Evolutionary conservation across 2,113 vertebrate species (phyloP).

Genomic region (Rynchops niger): DNA sequence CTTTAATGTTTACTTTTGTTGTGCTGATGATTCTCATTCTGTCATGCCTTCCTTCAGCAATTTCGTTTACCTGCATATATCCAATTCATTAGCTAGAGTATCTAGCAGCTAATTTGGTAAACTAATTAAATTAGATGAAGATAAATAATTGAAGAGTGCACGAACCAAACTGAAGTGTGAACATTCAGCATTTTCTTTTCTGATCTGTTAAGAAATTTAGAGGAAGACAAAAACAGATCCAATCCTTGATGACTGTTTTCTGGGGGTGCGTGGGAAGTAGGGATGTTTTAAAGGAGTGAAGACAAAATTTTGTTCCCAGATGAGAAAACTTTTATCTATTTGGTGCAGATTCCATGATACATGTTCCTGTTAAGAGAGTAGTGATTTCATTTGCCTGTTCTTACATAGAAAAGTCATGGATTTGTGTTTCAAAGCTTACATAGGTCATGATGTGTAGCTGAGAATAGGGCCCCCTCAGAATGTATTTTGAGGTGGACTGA

Average conservation of each 20-base stretch:
- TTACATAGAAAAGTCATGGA: neutral
- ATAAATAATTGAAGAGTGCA: neutral
- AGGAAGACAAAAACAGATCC: neutral
- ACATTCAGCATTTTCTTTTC: neutral
- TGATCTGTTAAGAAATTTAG: neutral
- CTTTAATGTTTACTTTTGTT: rapidly evolving
- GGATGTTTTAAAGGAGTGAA: neutral
- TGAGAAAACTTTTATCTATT: neutral
- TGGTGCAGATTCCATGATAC: neutral
- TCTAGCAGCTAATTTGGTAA: neutral
- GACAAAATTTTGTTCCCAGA: neutral
- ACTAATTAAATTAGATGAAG: neutral
- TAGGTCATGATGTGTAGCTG: neutral
- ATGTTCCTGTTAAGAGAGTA: neutral
- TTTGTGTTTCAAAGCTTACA: neutral
- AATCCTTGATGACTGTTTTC: neutral
- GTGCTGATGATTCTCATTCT: neutral
- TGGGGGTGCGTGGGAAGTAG: neutral
- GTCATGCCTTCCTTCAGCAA: neutral
- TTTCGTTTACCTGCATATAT: neutral
- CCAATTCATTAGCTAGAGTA: neutral
- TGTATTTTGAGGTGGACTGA: neutral
- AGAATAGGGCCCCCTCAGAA: neutral
- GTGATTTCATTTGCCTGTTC: neutral
- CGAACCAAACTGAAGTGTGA: neutral